phyloP scores from a whole-genome alignment of 2,797 vertebrate genomes.

The Buceros bicornis region DNA sequence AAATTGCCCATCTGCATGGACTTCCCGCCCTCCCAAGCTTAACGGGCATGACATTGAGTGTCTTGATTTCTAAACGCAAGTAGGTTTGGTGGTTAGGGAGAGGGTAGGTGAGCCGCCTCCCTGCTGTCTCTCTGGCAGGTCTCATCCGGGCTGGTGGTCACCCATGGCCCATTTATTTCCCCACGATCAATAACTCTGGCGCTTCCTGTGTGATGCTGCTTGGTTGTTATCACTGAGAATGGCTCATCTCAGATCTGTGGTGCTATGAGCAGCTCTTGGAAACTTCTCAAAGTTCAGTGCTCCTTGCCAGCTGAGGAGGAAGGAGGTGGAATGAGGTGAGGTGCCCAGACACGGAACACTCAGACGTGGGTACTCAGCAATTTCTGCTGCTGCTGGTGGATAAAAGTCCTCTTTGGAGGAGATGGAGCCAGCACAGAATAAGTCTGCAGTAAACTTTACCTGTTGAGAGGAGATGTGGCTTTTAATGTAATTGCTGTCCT shows the following conservation, averaged over 20 bases:
- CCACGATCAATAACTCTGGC: not conserved
- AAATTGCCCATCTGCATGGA: rapidly evolving
- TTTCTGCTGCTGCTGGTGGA: not conserved
- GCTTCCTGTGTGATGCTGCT: not conserved
- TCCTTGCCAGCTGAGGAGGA: not conserved
- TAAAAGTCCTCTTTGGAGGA: not conserved
- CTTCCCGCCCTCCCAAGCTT: not conserved
- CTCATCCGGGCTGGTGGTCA: not conserved
- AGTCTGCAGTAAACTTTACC: not conserved
- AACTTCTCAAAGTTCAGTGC: not conserved
- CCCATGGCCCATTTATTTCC: not conserved
- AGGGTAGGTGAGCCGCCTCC: not conserved
- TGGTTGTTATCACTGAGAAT: rapidly evolving
- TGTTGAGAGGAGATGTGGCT: not conserved
- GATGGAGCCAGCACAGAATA: not conserved
- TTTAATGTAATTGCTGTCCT: not conserved
- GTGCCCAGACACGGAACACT: rapidly evolving
- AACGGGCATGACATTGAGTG: not conserved
- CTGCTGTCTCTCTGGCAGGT: not conserved
- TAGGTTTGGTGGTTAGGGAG: not conserved
- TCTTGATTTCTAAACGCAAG: not conserved
- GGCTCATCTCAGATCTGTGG: not conserved
- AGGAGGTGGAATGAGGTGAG: not conserved
- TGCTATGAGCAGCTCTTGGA: not conserved
- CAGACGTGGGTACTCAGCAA: rapidly evolving